Percentiles rank a stretch among this genome's conserved stretches.
Evolutionary conservation across 2,888 invertebrate species (phyloP).

Genomic region (Lymantria dispar): DNA sequence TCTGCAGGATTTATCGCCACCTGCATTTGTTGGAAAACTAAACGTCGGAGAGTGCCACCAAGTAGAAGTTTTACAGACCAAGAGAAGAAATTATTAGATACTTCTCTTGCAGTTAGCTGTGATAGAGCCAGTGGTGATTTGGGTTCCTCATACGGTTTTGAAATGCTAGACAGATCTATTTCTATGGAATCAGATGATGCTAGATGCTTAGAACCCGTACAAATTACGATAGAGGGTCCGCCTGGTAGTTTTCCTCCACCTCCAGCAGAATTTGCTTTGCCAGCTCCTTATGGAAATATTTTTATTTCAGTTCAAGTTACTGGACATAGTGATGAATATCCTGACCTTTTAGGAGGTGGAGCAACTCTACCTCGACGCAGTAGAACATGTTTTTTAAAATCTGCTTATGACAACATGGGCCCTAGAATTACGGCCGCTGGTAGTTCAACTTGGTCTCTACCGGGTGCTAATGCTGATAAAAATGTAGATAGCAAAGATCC

Average conservation of each 20-base stretch:
- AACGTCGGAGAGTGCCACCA: slow-evolving; percentile 87
- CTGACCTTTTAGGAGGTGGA: slow-evolving; percentile 86
- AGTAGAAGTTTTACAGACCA: slow-evolving; percentile 91
- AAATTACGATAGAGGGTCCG: slow-evolving; percentile 82
- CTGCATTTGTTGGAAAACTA: slow-evolving; percentile 83
- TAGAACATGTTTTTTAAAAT: slow-evolving; percentile 78
- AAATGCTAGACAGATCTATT: slow-evolving; percentile 78
- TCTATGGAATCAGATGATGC: slow-evolving; percentile 76
- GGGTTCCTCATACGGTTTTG: slow-evolving; percentile 76
- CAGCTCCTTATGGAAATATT: slow-evolving; percentile 86
- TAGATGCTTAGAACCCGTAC: slow-evolving; percentile 81
- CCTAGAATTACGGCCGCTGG: slow-evolving; percentile 94
- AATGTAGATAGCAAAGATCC: slow-evolving; percentile 43
- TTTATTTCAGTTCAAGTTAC: slow-evolving; percentile 93
- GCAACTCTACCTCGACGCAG: slow-evolving; percentile 76
- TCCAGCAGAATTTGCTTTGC: slow-evolving; percentile 74
- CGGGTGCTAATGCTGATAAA: slow-evolving; percentile 75
- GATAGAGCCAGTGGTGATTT: slow-evolving; percentile 86
- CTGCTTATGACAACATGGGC: slow-evolving; percentile 95
- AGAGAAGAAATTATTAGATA: slow-evolving; percentile 92
- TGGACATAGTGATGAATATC: slow-evolving; percentile 87
- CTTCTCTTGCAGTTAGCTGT: slow-evolving; percentile 85
- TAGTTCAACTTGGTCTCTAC: slow-evolving; percentile 92
- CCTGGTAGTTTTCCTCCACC: slow-evolving; percentile 70
- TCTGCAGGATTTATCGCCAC: slow-evolving; percentile 82